phyloP scores from a whole-genome alignment of 2,888 invertebrate species.

The Lycocerus yunnanus region DNA sequence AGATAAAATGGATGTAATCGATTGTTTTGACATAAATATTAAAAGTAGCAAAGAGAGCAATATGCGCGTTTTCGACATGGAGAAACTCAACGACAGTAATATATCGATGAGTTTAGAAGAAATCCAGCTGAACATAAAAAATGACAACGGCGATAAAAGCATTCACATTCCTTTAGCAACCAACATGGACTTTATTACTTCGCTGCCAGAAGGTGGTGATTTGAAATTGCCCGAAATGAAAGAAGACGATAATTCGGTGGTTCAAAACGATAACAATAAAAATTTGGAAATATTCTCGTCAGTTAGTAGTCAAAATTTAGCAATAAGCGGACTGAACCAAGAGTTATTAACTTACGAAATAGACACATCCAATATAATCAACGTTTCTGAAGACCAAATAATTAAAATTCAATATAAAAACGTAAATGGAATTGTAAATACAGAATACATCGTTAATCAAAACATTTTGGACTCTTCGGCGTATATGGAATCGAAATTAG shows the following conservation, averaged over 20 bases:
- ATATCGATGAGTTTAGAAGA: neutral
- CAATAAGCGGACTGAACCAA: neutral
- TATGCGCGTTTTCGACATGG: neutral
- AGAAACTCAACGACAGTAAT: neutral
- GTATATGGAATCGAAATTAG: constrained; percentile 10
- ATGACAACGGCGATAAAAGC: neutral
- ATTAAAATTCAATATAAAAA: constrained; percentile 52
- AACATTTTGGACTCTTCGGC: constrained; percentile 29
- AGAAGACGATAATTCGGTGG: neutral
- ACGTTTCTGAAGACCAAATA: constrained; percentile 47
- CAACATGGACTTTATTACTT: neutral
- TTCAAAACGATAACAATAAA: neutral
- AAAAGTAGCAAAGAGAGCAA: neutral
- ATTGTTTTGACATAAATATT: neutral
- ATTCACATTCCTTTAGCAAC: neutral
- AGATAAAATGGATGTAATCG: neutral
- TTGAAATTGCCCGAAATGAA: neutral
- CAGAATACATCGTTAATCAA: constrained; percentile 51
- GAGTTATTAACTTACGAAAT: constrained; percentile 23
- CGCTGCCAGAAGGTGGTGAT: neutral
- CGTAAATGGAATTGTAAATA: constrained; percentile 48
- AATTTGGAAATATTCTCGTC: neutral
- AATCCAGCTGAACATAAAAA: neutral
- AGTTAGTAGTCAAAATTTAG: neutral
- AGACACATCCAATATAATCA: constrained; percentile 42